phyloP scores from a whole-genome alignment of 2,888 invertebrate species.

The Allophyes oxyacanthae region DNA sequence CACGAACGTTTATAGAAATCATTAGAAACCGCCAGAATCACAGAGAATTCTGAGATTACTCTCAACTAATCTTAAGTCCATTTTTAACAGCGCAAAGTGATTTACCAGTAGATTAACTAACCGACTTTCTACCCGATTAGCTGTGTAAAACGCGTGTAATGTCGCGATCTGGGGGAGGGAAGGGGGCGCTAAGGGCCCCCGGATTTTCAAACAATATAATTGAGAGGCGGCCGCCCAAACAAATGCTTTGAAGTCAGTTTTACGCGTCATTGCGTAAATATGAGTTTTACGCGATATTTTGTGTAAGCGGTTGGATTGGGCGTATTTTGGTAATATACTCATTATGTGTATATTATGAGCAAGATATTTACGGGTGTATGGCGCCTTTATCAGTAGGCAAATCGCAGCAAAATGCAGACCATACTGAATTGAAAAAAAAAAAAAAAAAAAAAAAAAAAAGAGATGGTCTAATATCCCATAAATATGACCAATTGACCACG shows the following conservation, averaged over 20 bases:
- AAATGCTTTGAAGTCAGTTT: slow-evolving; percentile 43
- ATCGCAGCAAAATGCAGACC: no score
- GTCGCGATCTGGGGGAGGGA: slow-evolving; percentile 16
- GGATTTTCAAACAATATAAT: slow-evolving; percentile 41
- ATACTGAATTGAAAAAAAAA: no score
- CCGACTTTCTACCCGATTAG: slow-evolving; percentile 34
- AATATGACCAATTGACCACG: no score
- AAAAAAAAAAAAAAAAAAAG: no score
- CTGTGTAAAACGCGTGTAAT: slow-evolving; percentile 26
- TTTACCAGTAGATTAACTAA: slow-evolving; percentile 32
- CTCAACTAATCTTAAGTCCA: neutral
- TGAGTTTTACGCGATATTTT: slow-evolving; percentile 15
- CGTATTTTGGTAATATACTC: slow-evolving; percentile 21
- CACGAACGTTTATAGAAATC: no score
- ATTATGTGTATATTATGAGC: no score
- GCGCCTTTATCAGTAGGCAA: no score
- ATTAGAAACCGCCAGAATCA: no score
- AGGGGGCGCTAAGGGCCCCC: neutral
- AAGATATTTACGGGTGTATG: no score
- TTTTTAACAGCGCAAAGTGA: slow-evolving; percentile 30
- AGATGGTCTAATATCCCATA: no score
- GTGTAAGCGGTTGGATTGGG: slow-evolving; percentile 8
- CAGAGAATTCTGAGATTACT: no score
- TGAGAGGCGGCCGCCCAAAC: slow-evolving; percentile 30
- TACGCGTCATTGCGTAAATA: slow-evolving; percentile 29